phyloP scores from a whole-genome alignment of 92 coral and sea anemone species.

The Desmophyllum pertusum region DNA sequence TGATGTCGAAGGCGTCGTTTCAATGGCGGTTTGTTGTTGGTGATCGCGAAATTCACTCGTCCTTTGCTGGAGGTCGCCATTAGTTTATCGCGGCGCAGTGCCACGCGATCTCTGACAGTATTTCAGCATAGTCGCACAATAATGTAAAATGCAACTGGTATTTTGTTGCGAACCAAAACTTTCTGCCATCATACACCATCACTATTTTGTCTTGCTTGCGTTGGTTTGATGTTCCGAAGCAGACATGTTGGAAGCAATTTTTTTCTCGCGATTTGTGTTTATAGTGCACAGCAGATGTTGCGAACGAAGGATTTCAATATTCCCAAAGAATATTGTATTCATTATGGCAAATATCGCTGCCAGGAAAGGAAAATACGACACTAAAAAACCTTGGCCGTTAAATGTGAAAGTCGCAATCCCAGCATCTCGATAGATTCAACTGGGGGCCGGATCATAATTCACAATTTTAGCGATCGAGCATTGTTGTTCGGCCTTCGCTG shows the following conservation, averaged over 20 bases:
- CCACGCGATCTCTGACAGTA: constrained; percentile 49
- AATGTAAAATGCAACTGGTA: constrained; percentile 9
- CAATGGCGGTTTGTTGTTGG: constrained; percentile 11
- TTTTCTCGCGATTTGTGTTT: constrained; percentile 22
- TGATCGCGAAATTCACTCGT: constrained; percentile 46
- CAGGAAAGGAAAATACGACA: not conserved
- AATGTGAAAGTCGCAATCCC: not conserved
- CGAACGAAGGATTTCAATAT: constrained; percentile 21
- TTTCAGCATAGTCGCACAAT: constrained; percentile 13
- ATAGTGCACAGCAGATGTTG: constrained; percentile 27
- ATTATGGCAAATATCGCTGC: not conserved
- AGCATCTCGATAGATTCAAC: not conserved
- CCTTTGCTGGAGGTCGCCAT: constrained; percentile 56
- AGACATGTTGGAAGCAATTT: not conserved
- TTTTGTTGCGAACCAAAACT: not conserved
- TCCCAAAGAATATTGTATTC: constrained; percentile 40
- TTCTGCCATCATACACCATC: not conserved
- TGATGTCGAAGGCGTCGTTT: not conserved
- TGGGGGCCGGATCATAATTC: not conserved
- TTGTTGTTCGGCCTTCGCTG: constrained; percentile 6
- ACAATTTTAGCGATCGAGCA: not conserved
- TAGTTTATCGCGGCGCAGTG: constrained; percentile 31
- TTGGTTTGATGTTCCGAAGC: not conserved
- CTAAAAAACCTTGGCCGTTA: not conserved
- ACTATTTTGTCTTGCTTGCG: not conserved